Evolutionary conservation across 1,140 invertebrate species (phyloP).

Genomic region (Drosophila novamexicana): DNA sequence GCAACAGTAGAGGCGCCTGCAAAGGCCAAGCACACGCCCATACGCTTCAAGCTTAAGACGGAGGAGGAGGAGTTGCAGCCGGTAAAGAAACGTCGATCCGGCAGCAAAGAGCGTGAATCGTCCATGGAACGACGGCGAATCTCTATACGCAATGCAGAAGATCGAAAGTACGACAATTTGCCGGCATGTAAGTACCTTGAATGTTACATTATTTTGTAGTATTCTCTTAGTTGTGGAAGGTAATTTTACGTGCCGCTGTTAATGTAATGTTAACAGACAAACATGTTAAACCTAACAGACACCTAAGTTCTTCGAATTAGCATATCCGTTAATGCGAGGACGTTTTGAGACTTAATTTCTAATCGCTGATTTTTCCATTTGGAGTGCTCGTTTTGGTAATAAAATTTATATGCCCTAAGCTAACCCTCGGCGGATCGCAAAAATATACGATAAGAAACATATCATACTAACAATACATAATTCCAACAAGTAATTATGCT

Average conservation of each 20-base stretch:
- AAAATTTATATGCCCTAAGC: conserved; percentile 5
- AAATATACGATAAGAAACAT: not conserved
- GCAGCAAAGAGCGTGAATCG: conserved; percentile 58
- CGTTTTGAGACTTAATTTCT: not conserved
- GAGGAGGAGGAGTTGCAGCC: conserved; percentile 45
- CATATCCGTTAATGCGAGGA: not conserved
- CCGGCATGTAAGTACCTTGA: conserved; percentile 67
- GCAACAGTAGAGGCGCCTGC: conserved; percentile 17
- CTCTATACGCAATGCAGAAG: conserved; percentile 69
- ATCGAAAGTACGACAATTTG: conserved; percentile 80
- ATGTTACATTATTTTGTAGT: not conserved
- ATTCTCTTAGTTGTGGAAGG: too few relatives aligned
- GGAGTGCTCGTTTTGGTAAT: not conserved
- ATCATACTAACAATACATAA: not conserved
- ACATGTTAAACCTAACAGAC: too few relatives aligned
- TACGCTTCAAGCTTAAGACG: conserved; percentile 65
- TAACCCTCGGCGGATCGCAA: not conserved
- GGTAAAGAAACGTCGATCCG: conserved; percentile 51
- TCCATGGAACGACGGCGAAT: conserved; percentile 64
- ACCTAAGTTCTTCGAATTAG: too few relatives aligned
- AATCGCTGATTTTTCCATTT: not conserved
- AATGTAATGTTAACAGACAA: not conserved
- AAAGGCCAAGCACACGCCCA: conserved; percentile 74
- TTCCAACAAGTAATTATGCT: not conserved
- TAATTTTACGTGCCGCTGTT: too few relatives aligned